Conservation (phyloP, 2,888 invertebrate species). For the Hypercompe scribonia region DNA sequence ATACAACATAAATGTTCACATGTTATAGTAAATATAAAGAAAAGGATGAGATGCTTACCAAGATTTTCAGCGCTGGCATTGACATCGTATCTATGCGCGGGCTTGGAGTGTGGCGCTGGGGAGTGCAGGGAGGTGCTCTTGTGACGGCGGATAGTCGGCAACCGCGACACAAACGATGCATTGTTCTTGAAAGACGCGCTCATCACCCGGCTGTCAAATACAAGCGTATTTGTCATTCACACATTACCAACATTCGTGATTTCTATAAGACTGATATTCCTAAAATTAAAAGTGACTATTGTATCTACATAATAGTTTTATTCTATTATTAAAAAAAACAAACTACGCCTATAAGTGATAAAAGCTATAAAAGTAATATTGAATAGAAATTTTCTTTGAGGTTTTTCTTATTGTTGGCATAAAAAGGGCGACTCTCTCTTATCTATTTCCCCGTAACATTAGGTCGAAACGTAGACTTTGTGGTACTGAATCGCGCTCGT, state of each 20-base stretch:
- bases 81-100: conserved; percentile 89
- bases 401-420: not conserved
- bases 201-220: conserved; percentile 88
- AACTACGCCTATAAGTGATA: not conserved
- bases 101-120: conserved; percentile 89
- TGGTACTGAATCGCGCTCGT: not conserved
- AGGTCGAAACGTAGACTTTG: not conserved
- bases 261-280: conserved; percentile 3
- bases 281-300: not conserved
- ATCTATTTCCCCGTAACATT: not conserved
- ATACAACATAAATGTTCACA: not conserved
- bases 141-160: conserved; percentile 94
- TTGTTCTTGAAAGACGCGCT: conserved; percentile 96
- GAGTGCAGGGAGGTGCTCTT: conserved; percentile 93
- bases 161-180: conserved; percentile 96
- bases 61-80: conserved; percentile 92
- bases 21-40: conserved; percentile 9
- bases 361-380: not conserved
- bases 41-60: conserved; percentile 80
- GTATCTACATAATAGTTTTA: not conserved
- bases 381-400: not conserved
- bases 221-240: conserved; percentile 52
- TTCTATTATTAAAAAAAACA: not conserved
- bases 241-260: conserved; percentile 26
- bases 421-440: not conserved